A percentile compares a stretch with the other conserved stretches of the same genome.
Conservation (phyloP, 2,113 vertebrate species). For the Castor canadensis region DNA sequence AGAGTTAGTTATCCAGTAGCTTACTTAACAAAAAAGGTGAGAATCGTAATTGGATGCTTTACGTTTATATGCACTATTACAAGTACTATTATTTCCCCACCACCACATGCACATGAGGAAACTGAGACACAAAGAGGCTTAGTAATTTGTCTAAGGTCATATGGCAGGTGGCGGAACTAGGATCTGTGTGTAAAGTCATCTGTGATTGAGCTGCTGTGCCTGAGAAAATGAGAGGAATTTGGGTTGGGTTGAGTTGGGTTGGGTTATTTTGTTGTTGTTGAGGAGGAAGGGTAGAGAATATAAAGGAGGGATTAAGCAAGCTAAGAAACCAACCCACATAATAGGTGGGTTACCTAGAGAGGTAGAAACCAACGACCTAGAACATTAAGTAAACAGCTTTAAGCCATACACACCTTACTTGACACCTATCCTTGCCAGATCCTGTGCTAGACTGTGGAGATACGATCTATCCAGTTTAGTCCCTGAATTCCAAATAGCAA, state of each 20-base stretch:
- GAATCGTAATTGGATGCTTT: not conserved
- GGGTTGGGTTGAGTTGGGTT: slow-evolving; percentile 15
- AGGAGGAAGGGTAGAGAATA: not conserved
- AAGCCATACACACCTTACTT: not conserved
- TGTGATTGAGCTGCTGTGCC: slow-evolving; percentile 12
- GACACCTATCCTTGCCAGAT: not conserved
- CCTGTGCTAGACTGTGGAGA: not conserved
- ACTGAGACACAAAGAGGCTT: not conserved
- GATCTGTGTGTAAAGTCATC: not conserved
- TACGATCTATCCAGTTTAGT: not conserved
- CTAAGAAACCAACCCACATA: not conserved
- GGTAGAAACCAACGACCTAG: slow-evolving; percentile 4
- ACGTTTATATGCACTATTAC: not conserved
- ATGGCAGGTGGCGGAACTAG: not conserved
- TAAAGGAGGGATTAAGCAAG: not conserved
- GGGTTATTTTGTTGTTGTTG: slow-evolving; percentile 31
- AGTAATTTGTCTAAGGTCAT: slow-evolving; percentile 7
- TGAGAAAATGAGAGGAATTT: slow-evolving; percentile 60
- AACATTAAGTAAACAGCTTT: not conserved
- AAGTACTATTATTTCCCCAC: not conserved
- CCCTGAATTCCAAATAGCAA: not conserved
- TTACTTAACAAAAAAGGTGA: not conserved
- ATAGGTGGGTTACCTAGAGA: not conserved
- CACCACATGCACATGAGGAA: not conserved
- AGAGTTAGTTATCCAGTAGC: not conserved